Percentiles rank a stretch among this genome's conserved stretches.
These are phyloP conservation scores for Caenorhabditis briggsae DNA, from an alignment of 1,140 invertebrate genomes.

Conservation along the genomic window DNA sequence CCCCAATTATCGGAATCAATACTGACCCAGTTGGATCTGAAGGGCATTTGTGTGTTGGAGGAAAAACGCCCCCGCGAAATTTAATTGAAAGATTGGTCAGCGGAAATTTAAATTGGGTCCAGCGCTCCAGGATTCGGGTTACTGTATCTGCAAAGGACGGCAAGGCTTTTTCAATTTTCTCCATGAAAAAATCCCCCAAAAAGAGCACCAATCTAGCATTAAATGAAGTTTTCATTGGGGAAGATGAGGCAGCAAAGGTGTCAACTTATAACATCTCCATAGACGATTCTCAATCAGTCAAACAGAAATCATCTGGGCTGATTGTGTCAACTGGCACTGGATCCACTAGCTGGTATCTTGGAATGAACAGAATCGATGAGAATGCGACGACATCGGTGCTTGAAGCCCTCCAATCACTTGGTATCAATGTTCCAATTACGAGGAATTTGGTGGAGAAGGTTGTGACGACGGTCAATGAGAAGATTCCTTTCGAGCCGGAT, in stretches of 20 bases:
- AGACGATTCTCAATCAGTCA: conserved; percentile 83
- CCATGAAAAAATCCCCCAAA: conserved; percentile 80
- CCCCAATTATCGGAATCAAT: conserved; percentile 95
- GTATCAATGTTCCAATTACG: conserved; percentile 76
- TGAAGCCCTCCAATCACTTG: conserved; percentile 78
- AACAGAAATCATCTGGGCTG: conserved; percentile 94
- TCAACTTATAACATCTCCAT: conserved; percentile 88
- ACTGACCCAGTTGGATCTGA: conserved; percentile 93
- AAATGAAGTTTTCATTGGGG: conserved; percentile 95
- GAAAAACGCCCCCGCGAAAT: conserved; percentile 52
- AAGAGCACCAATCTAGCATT: conserved; percentile 81
- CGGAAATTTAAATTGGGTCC: background rate
- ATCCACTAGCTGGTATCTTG: conserved; percentile 90
- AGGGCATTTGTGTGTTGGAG: conserved; percentile 85
- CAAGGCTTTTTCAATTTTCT: conserved; percentile 78
- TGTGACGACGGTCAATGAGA: conserved; percentile 71
- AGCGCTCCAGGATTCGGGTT: conserved; percentile 37
- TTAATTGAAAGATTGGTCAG: conserved; percentile 7
- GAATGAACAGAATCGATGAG: conserved; percentile 84
- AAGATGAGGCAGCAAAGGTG: conserved; percentile 86
- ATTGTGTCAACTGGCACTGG: conserved; percentile 96
- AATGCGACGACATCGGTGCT: conserved; percentile 86
- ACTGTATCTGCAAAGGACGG: conserved; percentile 58
- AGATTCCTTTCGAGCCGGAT: conserved; percentile 74
- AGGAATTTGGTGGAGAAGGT: conserved; percentile 90